Evolutionary conservation across 2,888 invertebrate species (phyloP).

Genomic region (Stenotaenia linearis): DNA sequence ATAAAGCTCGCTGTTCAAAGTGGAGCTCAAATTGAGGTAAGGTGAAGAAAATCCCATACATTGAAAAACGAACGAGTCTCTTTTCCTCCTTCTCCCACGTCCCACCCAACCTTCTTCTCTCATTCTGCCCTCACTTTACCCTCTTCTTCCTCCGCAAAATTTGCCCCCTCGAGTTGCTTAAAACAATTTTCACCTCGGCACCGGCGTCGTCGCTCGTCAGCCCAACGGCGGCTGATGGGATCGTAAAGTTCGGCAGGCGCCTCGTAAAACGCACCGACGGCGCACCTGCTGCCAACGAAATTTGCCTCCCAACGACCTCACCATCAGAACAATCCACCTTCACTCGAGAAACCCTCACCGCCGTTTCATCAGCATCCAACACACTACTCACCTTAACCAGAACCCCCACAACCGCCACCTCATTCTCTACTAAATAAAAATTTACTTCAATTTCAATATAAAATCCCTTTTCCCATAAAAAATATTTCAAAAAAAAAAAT

Average conservation of each 20-base stretch:
- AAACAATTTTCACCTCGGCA: constrained; percentile 31
- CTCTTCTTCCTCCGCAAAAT: constrained; percentile 26
- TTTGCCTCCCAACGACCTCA: constrained; percentile 29
- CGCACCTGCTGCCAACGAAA: constrained; percentile 30
- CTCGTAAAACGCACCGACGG: constrained; percentile 27
- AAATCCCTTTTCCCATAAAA: too few relatives aligned
- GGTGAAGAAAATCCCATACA: constrained; percentile 26
- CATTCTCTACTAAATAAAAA: constrained; percentile 6
- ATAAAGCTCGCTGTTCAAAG: constrained; percentile 12
- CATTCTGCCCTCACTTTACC: constrained; percentile 5
- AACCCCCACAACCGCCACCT: neutral
- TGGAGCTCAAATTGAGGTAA: constrained; percentile 19
- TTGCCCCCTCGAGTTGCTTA: constrained; percentile 27
- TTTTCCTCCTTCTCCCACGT: neutral
- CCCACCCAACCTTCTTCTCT: neutral
- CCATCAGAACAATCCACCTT: constrained; percentile 1
- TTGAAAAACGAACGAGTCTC: constrained; percentile 24
- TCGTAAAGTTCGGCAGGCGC: constrained; percentile 28
- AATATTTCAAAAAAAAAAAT: neutral
- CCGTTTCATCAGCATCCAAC: constrained; percentile 27
- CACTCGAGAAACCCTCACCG: neutral
- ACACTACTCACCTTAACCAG: constrained; percentile 20
- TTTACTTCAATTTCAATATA: neutral
- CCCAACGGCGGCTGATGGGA: constrained; percentile 29
- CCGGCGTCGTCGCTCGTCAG: constrained; percentile 26